phyloP scores from a whole-genome alignment of 2,113 vertebrate species.

The Xerus inauris region DNA sequence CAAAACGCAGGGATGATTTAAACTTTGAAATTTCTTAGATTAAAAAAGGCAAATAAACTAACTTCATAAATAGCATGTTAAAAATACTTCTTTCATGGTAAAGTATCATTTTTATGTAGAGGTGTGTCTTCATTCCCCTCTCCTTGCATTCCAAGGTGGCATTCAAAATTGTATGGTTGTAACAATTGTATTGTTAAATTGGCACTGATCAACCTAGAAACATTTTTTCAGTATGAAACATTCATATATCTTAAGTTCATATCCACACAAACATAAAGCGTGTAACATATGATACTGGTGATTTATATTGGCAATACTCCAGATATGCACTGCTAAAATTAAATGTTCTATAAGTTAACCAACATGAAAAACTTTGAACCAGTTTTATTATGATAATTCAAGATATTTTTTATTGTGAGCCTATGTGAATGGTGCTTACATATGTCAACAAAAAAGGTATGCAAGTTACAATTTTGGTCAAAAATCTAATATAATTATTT shows the following conservation, averaged over 20 bases:
- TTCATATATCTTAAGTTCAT: background rate
- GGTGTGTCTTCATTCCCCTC: background rate
- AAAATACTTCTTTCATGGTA: background rate
- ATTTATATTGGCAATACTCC: background rate
- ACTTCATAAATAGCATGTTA: background rate
- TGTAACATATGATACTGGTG: background rate
- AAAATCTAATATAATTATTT: no score
- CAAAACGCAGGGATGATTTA: background rate
- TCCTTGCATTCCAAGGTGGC: background rate
- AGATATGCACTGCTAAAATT: background rate
- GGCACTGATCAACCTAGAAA: no score
- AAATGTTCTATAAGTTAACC: background rate
- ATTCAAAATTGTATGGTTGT: background rate
- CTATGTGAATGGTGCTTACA: background rate
- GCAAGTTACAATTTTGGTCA: no score
- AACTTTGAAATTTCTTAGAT: background rate
- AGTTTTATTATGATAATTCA: background rate
- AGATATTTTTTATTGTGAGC: background rate
- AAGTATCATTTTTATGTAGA: background rate
- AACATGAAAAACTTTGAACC: background rate
- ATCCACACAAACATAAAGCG: background rate
- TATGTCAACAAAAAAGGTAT: background rate
- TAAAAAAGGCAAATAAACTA: conserved; percentile 21
- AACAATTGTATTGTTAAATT: background rate
- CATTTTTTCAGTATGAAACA: conserved; percentile 8